phyloP scores from a whole-genome alignment of 2,888 invertebrate genomes.

The Exephanes ischioxanthus region DNA sequence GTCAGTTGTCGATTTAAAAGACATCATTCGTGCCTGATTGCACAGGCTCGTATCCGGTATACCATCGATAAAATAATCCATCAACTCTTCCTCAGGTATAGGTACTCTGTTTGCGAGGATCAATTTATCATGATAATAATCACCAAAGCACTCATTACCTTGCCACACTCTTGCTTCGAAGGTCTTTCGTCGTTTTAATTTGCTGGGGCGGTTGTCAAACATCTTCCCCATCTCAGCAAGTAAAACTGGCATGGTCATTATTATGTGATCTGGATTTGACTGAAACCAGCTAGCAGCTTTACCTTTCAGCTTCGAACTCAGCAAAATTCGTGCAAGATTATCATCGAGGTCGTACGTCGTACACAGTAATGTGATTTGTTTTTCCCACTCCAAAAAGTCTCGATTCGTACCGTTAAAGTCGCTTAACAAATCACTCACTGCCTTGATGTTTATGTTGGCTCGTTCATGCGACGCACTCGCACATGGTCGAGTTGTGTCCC shows the following conservation, averaged over 20 bases:
- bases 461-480: not conserved
- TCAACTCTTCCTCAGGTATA: constrained; percentile 52
- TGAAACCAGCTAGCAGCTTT: constrained; percentile 55
- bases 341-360: constrained; percentile 36
- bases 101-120: constrained; percentile 63
- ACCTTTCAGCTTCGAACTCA: constrained; percentile 42
- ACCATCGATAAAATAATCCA: constrained; percentile 67
- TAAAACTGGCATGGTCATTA: constrained; percentile 45
- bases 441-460: not conserved
- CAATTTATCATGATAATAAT: constrained; percentile 59
- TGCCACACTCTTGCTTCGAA: constrained; percentile 49
- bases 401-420: constrained; percentile 53
- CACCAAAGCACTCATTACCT: constrained; percentile 47
- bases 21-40: constrained; percentile 58
- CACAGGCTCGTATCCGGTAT: constrained; percentile 53
- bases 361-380: constrained; percentile 30
- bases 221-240: constrained; percentile 21
- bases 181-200: constrained; percentile 18
- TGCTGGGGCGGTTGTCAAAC: constrained; percentile 28
- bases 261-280: constrained; percentile 50
- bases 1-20: constrained; percentile 29
- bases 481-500: not conserved
- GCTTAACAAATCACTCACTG: constrained; percentile 16
- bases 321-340: constrained; percentile 28
- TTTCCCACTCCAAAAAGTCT: constrained; percentile 44